Evolutionary conservation across 92 coral and sea anemone genomes (phyloP).

Genomic region (Bergia sp.): DNA sequence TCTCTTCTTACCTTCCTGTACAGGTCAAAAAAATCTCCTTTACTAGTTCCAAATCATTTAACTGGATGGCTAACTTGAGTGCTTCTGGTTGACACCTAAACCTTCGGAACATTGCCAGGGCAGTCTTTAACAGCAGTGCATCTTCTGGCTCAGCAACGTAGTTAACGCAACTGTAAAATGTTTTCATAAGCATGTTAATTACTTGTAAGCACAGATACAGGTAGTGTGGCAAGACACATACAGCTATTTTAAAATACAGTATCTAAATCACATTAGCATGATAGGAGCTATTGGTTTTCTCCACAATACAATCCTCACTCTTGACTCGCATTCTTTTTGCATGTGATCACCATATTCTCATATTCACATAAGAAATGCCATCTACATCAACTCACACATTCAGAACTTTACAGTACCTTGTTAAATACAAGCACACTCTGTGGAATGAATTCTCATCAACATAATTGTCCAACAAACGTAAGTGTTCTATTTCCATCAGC

Average conservation of each 20-base stretch:
- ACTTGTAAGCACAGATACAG: not conserved
- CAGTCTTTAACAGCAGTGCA: slow-evolving; percentile 78
- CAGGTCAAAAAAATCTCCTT: slow-evolving; percentile 89
- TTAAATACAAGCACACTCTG: slow-evolving; percentile 91
- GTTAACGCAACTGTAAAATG: slow-evolving; percentile 84
- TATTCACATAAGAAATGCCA: too few species aligned
- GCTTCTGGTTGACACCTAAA: slow-evolving; percentile 90
- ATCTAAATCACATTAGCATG: not conserved
- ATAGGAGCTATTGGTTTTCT: too few species aligned
- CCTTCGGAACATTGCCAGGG: slow-evolving; percentile 85
- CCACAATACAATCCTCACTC: too few species aligned
- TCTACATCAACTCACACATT: not conserved
- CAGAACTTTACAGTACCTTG: slow-evolving; percentile 67
- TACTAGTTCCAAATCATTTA: slow-evolving; percentile 85
- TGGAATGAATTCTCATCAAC: slow-evolving; percentile 89
- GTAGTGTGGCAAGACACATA: not conserved
- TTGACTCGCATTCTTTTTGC: too few species aligned
- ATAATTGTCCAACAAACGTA: slow-evolving; percentile 73
- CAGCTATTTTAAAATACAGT: too few species aligned
- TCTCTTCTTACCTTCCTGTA: slow-evolving; percentile 75
- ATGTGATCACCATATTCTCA: too few species aligned
- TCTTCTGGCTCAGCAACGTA: slow-evolving; percentile 99
- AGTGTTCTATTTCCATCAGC: slow-evolving; percentile 91
- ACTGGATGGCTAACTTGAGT: slow-evolving; percentile 85
- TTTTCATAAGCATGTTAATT: not conserved